Base-by-base conservation (phyloP, 2,113 vertebrate species). In the Dipodomys ordii region DNA sequence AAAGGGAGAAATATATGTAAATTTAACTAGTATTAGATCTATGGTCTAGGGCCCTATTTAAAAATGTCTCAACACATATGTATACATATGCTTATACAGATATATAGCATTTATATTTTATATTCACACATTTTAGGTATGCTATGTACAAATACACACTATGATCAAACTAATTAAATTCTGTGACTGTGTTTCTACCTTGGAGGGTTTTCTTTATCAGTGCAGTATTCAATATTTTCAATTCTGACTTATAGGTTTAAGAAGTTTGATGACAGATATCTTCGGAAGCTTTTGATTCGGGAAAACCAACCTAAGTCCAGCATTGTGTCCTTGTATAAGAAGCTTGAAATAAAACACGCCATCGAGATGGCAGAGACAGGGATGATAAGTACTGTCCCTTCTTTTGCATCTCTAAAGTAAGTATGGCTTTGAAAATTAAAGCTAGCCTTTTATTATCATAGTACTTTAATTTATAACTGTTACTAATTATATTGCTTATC, bases 241-340 rank as follows among this genome's bases (percentile, higher is more conserved):
- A 53, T 4, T 83, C 80, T 89, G 9, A 32, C 46, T 96, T 35
- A 80, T 91, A 99, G 99, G 93, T 99, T 99, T 93, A 98, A 99
- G 97, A 98, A 98, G 89, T 99, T 99, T 96, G 99, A 99, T 98
- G 98, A 98, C 94, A 98, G 96, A 73, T 96, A 98, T 82, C 95
- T 99, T 83, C 97, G 99, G 35, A 98, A 96, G 96, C 98, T 99
- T 94, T 97, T 99, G 90, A 98, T 99, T 94, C 97, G 97, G 78
- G 99, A 99, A 96, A 98, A 97, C 92, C 97, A 98, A 32, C 98
- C 98, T 0, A 99, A 99, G 97, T 99, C 99, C 27, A 99, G 99
- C 83, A 99, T 99, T 3, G 98, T 99, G 77, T 98, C 99, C 1
- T 95, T 99, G 64, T 99, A 99, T 93, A 99, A 99, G 92, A 99